Conservation (phyloP, 2,797 vertebrate genomes). For the Numenius phaeopus region DNA sequence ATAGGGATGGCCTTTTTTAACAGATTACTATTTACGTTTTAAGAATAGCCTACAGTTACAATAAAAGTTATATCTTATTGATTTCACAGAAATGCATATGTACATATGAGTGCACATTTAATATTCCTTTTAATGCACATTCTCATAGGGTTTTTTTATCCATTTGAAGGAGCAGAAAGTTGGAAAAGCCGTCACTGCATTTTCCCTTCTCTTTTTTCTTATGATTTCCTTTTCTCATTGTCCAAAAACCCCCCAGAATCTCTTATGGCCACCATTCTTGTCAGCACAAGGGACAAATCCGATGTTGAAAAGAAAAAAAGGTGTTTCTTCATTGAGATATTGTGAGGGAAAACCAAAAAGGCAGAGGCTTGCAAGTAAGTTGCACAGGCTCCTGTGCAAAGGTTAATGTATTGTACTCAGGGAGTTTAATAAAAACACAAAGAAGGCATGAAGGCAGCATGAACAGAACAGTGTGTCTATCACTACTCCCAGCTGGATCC, state of each 20-base stretch:
- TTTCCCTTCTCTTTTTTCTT: not conserved
- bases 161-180: not conserved
- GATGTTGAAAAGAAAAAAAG: not conserved
- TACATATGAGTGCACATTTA: not conserved
- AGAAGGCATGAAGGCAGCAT: not conserved
- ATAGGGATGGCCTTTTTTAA: not conserved
- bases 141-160: not conserved
- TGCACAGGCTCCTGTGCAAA: not conserved
- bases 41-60: not conserved
- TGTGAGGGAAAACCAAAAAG: not conserved
- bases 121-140: not conserved
- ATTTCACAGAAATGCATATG: not conserved
- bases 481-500: not conserved
- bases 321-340: not conserved
- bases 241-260: not conserved
- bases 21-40: not conserved
- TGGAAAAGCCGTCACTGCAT: not conserved
- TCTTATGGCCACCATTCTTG: not conserved
- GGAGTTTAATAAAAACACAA: not conserved
- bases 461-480: not conserved
- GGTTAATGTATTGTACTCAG: not conserved
- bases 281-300: not conserved
- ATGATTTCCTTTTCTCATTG: not conserved
- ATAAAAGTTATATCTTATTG: not conserved
- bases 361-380: not conserved